Base-by-base conservation (phyloP, 2,888 invertebrate genomes). In the Trichopria drosophilae region DNA sequence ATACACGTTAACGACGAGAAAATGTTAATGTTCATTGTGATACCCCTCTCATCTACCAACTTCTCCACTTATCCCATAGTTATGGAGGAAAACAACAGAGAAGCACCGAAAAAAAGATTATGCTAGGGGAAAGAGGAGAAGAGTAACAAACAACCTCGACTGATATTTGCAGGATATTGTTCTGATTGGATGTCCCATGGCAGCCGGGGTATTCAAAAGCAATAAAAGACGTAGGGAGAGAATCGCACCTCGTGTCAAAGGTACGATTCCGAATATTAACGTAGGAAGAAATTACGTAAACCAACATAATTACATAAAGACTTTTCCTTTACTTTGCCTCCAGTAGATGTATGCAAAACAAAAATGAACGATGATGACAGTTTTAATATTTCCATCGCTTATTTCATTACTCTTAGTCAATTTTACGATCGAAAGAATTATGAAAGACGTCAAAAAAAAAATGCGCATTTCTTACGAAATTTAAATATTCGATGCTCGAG, bases 151-250 rank as follows among this genome's bases (percentile, higher is more conserved):
- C 24, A 50, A 51, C 34, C 39, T 54, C 51, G 69, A 73, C 73
- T 74, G 75, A 73, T 75, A 74, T 75, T 74, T 74, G 69, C 68
- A 73, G 73, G 71, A 73, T 75, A 74, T 73, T 75, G 74, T 72
- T 72, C 71, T 72, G 68, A 65, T 67, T 69, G 70, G 72, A 73
- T 72, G 64, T 73, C 73, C 72, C 72, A 71, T 64, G 63, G 66
- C 71, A 71, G 71, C 73, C 73, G 72, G 71, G 70, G 72, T 72
- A 73, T 73, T 73, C 67, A 74, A 73, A 74, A 74, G 72, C 73
- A 73, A 73, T 73, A 74, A 67, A 67, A 62, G 66, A 72, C 62
- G 72, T 73, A 73, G 69, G 65, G 64, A 59, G 61, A 58, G 61
- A 61, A 61, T 62, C 60, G 63, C 54, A 41, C 42, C 55, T 62